Evolutionary conservation across 2,113 vertebrate species (phyloP).

Genomic region (Phasianus colchicus): DNA sequence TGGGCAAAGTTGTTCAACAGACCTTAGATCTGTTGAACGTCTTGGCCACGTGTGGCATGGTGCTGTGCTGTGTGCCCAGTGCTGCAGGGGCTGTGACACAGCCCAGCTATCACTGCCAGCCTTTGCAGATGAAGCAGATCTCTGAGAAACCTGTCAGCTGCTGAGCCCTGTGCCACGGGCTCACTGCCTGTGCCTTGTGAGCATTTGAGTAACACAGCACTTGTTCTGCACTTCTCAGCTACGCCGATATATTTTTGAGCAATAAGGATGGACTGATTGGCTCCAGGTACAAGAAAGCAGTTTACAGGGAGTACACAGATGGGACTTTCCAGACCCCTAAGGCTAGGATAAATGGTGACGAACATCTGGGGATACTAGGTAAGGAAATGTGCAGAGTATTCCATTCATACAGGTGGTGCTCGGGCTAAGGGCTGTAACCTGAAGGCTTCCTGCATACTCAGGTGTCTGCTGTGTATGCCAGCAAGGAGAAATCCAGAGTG

Average conservation of each 20-base stretch:
- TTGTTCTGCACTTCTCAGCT: conserved; percentile 70
- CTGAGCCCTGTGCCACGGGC: background rate
- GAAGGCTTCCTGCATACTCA: background rate
- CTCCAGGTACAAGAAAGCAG: conserved; percentile 81
- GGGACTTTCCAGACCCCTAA: conserved; percentile 76
- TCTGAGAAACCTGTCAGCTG: background rate
- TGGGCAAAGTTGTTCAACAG: background rate
- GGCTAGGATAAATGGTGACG: conserved; percentile 50
- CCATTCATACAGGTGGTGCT: background rate
- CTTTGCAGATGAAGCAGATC: background rate
- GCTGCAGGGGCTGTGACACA: background rate
- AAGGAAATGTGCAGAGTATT: background rate
- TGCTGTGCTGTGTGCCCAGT: background rate
- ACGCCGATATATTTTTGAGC: conserved; percentile 76
- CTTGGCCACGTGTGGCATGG: background rate
- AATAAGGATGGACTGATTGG: conserved; percentile 74
- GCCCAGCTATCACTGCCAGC: rapidly evolving
- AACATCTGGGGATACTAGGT: conserved; percentile 82
- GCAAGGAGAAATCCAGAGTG: background rate
- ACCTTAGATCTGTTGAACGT: background rate
- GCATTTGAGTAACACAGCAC: background rate
- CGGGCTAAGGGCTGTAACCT: background rate
- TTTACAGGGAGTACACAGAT: conserved; percentile 81
- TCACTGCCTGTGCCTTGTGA: background rate
- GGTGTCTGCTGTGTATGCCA: background rate